phyloP scores from a whole-genome alignment of 2,888 invertebrate species.

The Orthosia cruda region DNA sequence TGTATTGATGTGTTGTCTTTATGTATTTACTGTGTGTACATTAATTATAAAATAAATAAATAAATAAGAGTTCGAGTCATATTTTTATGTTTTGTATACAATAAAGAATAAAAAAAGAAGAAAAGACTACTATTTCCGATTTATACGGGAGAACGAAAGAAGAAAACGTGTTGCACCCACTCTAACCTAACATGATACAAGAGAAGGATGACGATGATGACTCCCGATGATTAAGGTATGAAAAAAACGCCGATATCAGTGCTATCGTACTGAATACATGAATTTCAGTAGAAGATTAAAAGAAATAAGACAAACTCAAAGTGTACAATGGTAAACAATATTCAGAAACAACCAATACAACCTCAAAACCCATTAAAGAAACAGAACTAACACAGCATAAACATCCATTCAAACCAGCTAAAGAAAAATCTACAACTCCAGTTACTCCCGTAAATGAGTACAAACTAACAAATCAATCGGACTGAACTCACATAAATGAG shows the following conservation, averaged over 20 bases:
- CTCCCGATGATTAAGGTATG: not conserved
- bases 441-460: conserved; percentile 36
- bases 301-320: not conserved
- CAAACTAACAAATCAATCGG: conserved; percentile 41
- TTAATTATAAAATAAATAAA: too few species aligned
- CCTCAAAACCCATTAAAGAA: not conserved
- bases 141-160: too few species aligned
- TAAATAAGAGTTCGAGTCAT: too few species aligned
- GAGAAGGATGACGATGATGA: too few species aligned
- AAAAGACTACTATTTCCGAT: too few species aligned
- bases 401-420: not conserved
- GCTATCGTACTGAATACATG: too few species aligned
- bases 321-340: not conserved
- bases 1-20: too few species aligned
- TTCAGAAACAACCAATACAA: not conserved
- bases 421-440: not conserved
- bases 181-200: too few species aligned
- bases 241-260: not conserved
- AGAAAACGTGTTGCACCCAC: too few species aligned
- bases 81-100: too few species aligned
- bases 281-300: not conserved
- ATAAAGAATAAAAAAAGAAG: too few species aligned
- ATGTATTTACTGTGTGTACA: too few species aligned
- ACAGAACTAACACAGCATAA: not conserved
- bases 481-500: conserved; percentile 31